phyloP scores from a whole-genome alignment of 2,888 invertebrate species.

The Thalpophila matura region DNA sequence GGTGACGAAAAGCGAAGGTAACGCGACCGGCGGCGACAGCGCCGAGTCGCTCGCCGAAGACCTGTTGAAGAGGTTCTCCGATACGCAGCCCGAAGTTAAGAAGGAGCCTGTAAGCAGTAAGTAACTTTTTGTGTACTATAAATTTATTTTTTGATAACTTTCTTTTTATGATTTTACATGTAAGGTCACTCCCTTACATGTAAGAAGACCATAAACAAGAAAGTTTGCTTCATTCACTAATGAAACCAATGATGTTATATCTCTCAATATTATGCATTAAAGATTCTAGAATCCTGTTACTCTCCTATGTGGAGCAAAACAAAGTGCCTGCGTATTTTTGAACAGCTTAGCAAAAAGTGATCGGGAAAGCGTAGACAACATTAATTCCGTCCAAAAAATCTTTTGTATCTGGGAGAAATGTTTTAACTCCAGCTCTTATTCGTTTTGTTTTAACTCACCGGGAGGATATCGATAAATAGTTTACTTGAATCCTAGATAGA shows the following conservation, averaged over 20 bases:
- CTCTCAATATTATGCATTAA: too few relatives aligned
- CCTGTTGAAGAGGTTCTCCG: slow-evolving; percentile 95
- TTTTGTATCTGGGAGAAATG: slow-evolving; percentile 1
- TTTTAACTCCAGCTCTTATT: background rate
- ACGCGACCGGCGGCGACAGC: slow-evolving; percentile 79
- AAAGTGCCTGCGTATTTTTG: background rate
- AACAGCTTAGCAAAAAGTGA: slow-evolving; percentile 1
- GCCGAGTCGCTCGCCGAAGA: slow-evolving; percentile 96
- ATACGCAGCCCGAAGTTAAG: slow-evolving; percentile 91
- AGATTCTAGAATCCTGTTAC: too few relatives aligned
- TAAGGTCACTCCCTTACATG: too few relatives aligned
- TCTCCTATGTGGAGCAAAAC: background rate
- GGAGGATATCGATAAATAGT: background rate
- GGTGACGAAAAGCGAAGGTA: slow-evolving; percentile 87
- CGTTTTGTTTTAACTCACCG: background rate
- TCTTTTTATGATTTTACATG: too few relatives aligned
- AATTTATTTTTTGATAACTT: too few relatives aligned
- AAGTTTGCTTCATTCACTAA: background rate
- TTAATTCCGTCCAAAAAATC: slow-evolving; percentile 13
- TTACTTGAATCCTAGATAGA: background rate
- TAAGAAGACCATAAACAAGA: too few relatives aligned
- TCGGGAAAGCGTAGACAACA: background rate
- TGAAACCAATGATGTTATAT: too few relatives aligned
- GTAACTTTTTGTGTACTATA: slow-evolving; percentile 62
- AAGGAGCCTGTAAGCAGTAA: slow-evolving; percentile 83